phyloP scores from a whole-genome alignment of 2,113 vertebrate genomes.

The Gallinago jamesoni region DNA sequence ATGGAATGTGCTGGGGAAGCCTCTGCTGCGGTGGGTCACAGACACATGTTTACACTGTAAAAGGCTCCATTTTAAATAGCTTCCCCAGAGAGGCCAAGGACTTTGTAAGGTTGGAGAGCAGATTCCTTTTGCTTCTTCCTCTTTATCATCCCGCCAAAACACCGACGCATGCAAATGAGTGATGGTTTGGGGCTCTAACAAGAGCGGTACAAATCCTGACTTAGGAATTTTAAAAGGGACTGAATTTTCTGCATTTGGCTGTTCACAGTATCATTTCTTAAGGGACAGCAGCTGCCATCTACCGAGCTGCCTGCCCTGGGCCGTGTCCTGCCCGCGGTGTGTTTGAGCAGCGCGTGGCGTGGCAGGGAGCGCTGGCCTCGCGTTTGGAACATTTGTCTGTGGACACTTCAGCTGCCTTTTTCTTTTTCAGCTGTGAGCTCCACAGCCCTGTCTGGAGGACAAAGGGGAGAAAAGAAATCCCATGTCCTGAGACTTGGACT shows the following conservation, averaged over 20 bases:
- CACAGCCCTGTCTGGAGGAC: background rate
- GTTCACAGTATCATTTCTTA: background rate
- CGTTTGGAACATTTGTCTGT: background rate
- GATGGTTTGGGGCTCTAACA: background rate
- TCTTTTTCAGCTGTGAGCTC: background rate
- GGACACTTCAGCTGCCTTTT: background rate
- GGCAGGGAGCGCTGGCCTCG: background rate
- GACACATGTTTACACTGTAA: background rate
- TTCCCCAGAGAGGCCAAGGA: background rate
- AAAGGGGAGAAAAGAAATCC: background rate
- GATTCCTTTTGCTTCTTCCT: background rate
- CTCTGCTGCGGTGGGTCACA: background rate
- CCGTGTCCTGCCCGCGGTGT: too few species aligned
- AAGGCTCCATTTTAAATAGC: background rate
- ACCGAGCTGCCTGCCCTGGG: background rate
- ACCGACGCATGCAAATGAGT: rapidly evolving
- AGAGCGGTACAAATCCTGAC: background rate
- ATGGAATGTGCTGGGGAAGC: background rate
- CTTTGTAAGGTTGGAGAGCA: background rate
- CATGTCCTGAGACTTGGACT: background rate
- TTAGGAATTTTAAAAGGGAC: background rate
- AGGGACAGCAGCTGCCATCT: background rate
- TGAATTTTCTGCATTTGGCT: background rate
- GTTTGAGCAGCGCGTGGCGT: background rate
- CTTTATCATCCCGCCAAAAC: background rate